Base-by-base conservation (phyloP, 2,113 vertebrate species). In the Pimephales promelas region DNA sequence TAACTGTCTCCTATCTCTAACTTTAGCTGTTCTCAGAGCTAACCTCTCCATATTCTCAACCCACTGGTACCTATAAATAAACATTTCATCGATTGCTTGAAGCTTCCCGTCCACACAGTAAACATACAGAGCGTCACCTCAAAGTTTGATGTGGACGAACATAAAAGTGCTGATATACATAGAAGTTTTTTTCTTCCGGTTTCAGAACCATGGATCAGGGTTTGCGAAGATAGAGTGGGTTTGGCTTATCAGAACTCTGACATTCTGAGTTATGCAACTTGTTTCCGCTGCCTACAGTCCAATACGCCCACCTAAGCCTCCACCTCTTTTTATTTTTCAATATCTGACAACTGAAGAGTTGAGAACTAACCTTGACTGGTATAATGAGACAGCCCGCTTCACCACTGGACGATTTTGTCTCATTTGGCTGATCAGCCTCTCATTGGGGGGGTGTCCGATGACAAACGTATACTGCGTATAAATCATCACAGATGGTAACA, bases 181-280 rank as follows among this genome's bases (percentile, higher is more conserved):
- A 87, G 90, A 89, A 56, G 82, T 61, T 87, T 86, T 88, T 88
- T 86, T 84, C 83, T 81, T 87, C 85, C 84, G 86, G 79, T 89
- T 91, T 81, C 85, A 28, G 57, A 62, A 49, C 26, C 24, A 6
- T 52, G 78, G 4, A 66, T 64, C 14, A 47, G 59, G 43, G 78
- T 49, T 66, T 26, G 24, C 22, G 78, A 34, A 79, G 78, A 49
- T 26, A 13, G 36, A 76, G 56, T 26, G 56, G 45, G 76, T 40
- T 85, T 90, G 91, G 90, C 89, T 89, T 78, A 90, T 90, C 91
- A 71, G 78, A 83, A 90, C 89, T 81, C 87, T 81, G 86, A 90
- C 89, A 89, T 93, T 92, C 88, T 90, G 85, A 90, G 89, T 95
- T 94, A 93, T 91, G 86, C 94, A 94, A 95, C 86, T 85, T 79